These are phyloP conservation scores for Montifringilla adamsi DNA, from an alignment of 2,113 vertebrate genomes.

Conservation along the genomic window DNA sequence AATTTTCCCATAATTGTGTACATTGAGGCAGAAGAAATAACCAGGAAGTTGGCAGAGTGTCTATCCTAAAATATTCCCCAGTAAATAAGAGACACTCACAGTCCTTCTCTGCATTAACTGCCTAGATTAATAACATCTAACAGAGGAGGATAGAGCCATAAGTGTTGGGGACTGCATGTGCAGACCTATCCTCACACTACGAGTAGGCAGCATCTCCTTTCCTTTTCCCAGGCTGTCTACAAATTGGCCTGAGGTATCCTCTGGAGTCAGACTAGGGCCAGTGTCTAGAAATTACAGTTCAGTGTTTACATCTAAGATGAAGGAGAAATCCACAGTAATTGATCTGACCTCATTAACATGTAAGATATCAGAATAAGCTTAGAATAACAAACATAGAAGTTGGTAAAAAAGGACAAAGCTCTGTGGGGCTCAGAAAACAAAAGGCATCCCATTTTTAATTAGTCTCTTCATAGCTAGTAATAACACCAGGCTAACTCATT, in stretches of 20 bases:
- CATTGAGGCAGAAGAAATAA: background rate
- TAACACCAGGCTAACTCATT: background rate
- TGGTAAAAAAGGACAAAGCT: background rate
- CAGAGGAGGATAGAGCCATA: background rate
- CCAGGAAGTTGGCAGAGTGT: background rate
- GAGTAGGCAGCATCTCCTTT: background rate
- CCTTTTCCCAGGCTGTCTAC: background rate
- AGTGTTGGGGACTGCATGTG: fast-evolving
- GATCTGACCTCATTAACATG: background rate
- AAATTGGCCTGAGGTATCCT: background rate
- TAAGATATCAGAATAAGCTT: background rate
- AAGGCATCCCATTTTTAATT: background rate
- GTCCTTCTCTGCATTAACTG: background rate
- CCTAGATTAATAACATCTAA: background rate
- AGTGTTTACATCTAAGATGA: background rate
- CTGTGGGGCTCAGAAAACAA: background rate
- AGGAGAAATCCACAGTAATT: background rate
- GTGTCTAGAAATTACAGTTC: background rate
- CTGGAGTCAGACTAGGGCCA: background rate
- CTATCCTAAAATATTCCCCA: background rate
- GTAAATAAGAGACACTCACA: background rate
- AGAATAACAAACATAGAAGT: background rate
- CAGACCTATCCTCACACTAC: background rate
- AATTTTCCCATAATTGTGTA: background rate
- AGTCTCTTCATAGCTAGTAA: background rate